A percentile compares a stretch with the other conserved stretches of the same genome.
Evolutionary conservation across 2,888 invertebrate species (phyloP).

Genomic region (Euzetes globulus): DNA sequence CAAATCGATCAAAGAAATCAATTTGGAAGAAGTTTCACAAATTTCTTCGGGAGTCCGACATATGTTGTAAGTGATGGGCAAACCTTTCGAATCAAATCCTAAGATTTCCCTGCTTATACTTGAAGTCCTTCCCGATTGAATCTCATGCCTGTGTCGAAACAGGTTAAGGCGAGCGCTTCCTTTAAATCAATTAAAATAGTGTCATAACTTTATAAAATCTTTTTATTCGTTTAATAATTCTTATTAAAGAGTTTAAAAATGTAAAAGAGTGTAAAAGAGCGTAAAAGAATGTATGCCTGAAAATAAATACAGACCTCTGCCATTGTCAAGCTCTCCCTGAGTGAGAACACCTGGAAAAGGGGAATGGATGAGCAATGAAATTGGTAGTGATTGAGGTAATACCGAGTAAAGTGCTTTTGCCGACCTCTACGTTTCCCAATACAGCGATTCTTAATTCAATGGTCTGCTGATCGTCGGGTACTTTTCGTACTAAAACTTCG

Average conservation of each 20-base stretch:
- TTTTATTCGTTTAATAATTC: too few relatives aligned
- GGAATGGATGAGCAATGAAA: neutral
- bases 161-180: conserved; percentile 91
- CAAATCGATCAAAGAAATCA: conserved; percentile 89
- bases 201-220: too few relatives aligned
- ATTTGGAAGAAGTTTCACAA: conserved; percentile 80
- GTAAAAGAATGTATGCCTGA: too few relatives aligned
- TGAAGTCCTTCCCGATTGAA: conserved; percentile 84
- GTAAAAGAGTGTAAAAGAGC: too few relatives aligned
- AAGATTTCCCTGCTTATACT: conserved; percentile 93
- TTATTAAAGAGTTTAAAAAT: too few relatives aligned
- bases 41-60: conserved; percentile 57
- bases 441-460: conserved; percentile 87
- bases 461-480: conserved; percentile 73
- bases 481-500: conserved; percentile 81
- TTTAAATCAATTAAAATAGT: neutral
- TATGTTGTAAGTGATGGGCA: conserved; percentile 41
- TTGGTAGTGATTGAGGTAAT: neutral
- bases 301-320: conserved; percentile 55
- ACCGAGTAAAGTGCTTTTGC: conserved; percentile 92
- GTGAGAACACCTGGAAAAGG: conserved; percentile 61
- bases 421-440: conserved; percentile 88
- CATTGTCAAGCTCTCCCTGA: conserved; percentile 92
- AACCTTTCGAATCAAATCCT: conserved; percentile 66
- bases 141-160: conserved; percentile 80